These are phyloP conservation scores for Muscicapa adusta DNA, from an alignment of 2,113 vertebrate genomes.

Conservation along the genomic window DNA sequence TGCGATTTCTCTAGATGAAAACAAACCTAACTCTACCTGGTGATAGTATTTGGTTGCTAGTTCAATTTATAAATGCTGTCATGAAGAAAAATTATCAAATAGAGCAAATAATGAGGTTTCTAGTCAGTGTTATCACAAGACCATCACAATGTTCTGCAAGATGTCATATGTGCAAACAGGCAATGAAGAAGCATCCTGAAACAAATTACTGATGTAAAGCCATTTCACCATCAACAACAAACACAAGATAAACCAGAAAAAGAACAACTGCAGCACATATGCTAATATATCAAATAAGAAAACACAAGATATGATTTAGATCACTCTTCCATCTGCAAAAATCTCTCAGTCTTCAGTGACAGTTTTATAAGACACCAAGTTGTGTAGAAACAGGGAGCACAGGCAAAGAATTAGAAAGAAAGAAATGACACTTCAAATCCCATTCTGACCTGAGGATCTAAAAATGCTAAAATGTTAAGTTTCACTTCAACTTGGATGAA, in stretches of 20 bases:
- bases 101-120: not conserved
- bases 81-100: not conserved
- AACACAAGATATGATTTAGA: not conserved
- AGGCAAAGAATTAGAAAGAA: not conserved
- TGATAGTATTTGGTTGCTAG: not conserved
- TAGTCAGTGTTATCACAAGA: not conserved
- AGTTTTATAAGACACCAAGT: not conserved
- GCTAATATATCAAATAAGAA: not conserved
- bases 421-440: not conserved
- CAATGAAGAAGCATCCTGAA: not conserved
- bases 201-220: not conserved
- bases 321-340: not conserved
- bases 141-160: not conserved
- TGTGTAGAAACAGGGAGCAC: not conserved
- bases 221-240: not conserved
- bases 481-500: not conserved
- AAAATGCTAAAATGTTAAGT: not conserved
- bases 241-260: not conserved
- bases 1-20: not conserved
- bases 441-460: not conserved
- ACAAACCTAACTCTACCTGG: not conserved
- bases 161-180: not conserved
- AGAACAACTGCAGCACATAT: not conserved
- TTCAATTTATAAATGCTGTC: not conserved
- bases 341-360: not conserved